Percentiles rank a stretch among this genome's conserved stretches.
phyloP scores from a whole-genome alignment of 2,113 vertebrate genomes.

The Albula glossodonta region DNA sequence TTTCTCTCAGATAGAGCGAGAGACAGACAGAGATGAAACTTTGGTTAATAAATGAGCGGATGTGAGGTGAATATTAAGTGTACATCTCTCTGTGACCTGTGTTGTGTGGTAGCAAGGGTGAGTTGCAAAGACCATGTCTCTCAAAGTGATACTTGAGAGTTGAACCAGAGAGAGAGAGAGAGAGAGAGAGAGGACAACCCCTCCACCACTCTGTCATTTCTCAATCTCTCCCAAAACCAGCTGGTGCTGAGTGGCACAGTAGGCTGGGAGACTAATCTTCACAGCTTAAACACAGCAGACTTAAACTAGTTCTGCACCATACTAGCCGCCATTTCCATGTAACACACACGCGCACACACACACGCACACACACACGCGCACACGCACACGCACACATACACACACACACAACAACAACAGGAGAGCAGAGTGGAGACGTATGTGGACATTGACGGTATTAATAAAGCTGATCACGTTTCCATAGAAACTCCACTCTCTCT shows the following conservation, averaged over 20 bases:
- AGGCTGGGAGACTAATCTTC: background rate
- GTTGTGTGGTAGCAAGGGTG: background rate
- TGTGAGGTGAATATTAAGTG: background rate
- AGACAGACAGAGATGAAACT: background rate
- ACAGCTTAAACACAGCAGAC: constrained; percentile 5
- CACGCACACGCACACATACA: no score
- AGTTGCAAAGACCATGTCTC: no score
- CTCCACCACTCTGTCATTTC: background rate
- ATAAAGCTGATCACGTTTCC: background rate
- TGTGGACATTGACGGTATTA: background rate
- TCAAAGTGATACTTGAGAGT: no score
- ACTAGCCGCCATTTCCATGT: background rate
- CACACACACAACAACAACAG: no score
- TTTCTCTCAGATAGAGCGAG: background rate
- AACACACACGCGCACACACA: background rate
- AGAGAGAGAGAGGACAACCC: background rate
- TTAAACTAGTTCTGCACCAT: background rate
- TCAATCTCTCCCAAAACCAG: background rate
- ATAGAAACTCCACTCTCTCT: background rate
- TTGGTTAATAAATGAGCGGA: background rate
- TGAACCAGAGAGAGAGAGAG: no score
- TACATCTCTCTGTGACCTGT: background rate
- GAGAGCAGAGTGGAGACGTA: background rate
- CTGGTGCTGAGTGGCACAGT: background rate
- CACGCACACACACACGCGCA: background rate